phyloP scores from a whole-genome alignment of 2,888 invertebrate genomes.

The Apantesis nais region DNA sequence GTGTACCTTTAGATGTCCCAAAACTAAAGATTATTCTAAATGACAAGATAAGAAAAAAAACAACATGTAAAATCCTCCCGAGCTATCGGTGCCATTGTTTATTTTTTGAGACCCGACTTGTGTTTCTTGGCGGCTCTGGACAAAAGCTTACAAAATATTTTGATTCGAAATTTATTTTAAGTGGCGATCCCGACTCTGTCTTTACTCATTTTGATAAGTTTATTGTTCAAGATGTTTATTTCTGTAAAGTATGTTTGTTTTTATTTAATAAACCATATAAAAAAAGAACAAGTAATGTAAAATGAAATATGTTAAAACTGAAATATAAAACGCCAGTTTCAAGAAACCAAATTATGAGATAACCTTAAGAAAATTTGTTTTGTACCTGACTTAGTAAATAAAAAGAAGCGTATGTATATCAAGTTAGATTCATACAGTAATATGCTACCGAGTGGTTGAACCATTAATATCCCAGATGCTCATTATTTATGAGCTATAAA shows the following conservation, averaged over 20 bases:
- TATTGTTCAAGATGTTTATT: background rate
- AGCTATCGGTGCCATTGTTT: conserved; percentile 38
- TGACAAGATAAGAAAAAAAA: conserved; percentile 19
- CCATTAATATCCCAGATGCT: conserved; percentile 45
- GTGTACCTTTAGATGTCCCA: conserved; percentile 22
- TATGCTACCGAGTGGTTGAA: conserved; percentile 41
- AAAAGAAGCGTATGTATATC: background rate
- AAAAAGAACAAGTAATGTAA: background rate
- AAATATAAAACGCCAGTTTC: background rate
- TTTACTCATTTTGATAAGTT: conserved; percentile 5
- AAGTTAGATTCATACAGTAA: conserved; percentile 18
- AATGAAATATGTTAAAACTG: background rate
- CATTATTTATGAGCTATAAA: conserved; percentile 48
- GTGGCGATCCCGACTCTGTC: background rate
- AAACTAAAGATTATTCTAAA: conserved; percentile 7
- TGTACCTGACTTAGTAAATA: background rate
- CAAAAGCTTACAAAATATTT: conserved; percentile 32
- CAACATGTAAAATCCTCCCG: conserved; percentile 26
- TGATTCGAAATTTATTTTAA: conserved; percentile 22
- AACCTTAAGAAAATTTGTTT: background rate
- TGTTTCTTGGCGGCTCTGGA: conserved; percentile 20
- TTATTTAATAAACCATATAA: background rate
- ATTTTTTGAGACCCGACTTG: conserved; percentile 22
- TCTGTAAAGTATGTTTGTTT: background rate
- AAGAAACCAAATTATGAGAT: background rate